phyloP scores from a whole-genome alignment of 2,888 invertebrate genomes.

The Drosophila acutilabella region DNA sequence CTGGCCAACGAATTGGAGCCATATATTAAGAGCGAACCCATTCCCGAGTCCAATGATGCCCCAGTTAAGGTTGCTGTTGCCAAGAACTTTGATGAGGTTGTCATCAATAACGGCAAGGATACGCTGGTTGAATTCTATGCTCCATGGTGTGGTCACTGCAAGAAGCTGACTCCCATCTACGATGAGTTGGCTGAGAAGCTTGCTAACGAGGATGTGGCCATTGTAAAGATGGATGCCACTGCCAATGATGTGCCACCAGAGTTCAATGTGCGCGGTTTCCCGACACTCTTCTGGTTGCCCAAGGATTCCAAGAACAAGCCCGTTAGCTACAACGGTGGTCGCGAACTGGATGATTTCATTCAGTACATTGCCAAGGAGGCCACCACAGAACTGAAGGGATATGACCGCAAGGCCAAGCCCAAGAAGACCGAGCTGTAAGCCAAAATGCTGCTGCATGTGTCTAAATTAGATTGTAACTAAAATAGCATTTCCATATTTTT shows the following conservation, averaged over 20 bases:
- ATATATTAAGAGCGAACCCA: constrained; percentile 96
- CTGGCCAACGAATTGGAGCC: constrained; percentile 93
- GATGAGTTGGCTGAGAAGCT: constrained; percentile 97
- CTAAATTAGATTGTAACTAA: constrained; percentile 57
- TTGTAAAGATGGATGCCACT: constrained; percentile 99
- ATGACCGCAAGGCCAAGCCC: constrained; percentile 92
- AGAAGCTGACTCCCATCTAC: constrained; percentile 96
- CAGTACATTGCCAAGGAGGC: constrained; percentile 97
- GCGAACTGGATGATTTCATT: constrained; percentile 96
- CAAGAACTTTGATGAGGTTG: constrained; percentile 98
- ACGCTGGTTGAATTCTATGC: constrained; percentile 99
- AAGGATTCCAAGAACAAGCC: constrained; percentile 92
- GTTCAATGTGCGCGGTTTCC: constrained; percentile 98
- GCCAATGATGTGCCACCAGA: constrained; percentile 97
- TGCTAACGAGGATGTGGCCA: constrained; percentile 93
- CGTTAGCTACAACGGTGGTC: constrained; percentile 95
- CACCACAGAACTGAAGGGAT: constrained; percentile 94
- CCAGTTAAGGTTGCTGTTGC: constrained; percentile 96
- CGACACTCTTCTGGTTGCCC: constrained; percentile 98
- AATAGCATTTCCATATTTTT: constrained; percentile 79
- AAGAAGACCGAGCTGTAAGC: constrained; percentile 84
- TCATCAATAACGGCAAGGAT: constrained; percentile 95
- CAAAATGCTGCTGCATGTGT: constrained; percentile 17
- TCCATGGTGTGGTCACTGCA: constrained; percentile 99
- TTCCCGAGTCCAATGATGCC: constrained; percentile 94